These are phyloP conservation scores for Pelosia muscerda DNA, from an alignment of 2,888 invertebrate species.

Conservation along the genomic window DNA sequence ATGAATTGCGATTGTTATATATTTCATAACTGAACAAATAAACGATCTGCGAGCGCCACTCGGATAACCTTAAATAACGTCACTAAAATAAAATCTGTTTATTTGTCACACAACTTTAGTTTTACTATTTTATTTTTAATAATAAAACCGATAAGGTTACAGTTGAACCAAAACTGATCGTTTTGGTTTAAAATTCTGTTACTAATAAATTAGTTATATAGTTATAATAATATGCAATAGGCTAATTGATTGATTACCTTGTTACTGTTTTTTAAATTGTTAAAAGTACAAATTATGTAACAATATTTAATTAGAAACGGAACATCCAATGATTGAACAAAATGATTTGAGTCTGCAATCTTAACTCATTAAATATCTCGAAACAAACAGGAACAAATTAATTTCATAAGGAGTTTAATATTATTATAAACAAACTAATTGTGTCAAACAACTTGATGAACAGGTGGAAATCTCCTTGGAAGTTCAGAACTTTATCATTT, in stretches of 20 bases:
- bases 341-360: background rate
- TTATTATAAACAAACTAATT: slow-evolving; percentile 19
- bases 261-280: no score
- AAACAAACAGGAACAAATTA: slow-evolving; percentile 13
- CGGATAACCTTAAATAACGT: background rate
- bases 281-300: no score
- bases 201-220: no score
- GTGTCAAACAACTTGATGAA: slow-evolving; percentile 12
- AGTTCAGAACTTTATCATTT: slow-evolving; percentile 20
- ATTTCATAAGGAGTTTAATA: slow-evolving; percentile 17
- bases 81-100: slow-evolving; percentile 9
- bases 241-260: no score
- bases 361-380: slow-evolving; percentile 21
- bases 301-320: background rate
- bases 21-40: background rate
- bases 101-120: slow-evolving; percentile 7
- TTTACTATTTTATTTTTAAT: slow-evolving; percentile 7
- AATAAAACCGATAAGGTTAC: no score
- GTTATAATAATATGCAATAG: no score
- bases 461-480: slow-evolving; percentile 24
- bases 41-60: background rate
- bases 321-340: slow-evolving; percentile 5
- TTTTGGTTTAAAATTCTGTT: no score
- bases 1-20: background rate
- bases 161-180: no score